Base-by-base conservation (phyloP, 2,113 vertebrate genomes). In the Agapornis roseicollis region DNA sequence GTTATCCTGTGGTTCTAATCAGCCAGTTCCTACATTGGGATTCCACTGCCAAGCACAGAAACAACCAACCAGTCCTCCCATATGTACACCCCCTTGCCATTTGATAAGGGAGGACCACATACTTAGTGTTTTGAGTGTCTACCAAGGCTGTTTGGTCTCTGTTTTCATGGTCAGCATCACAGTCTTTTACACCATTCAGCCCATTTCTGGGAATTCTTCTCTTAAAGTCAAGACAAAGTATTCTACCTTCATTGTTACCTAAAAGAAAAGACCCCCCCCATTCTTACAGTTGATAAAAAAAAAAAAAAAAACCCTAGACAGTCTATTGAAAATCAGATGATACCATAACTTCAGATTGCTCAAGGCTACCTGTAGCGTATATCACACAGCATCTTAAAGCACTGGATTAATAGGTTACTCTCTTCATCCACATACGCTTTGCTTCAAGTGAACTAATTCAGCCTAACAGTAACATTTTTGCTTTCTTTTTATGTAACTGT, bases 61-160 rank as follows among this genome's bases (percentile, higher is more conserved):
- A 46, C 7, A 22, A 29, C 7, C 33, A 20, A 6, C 13, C 22
- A 37, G 33, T 4, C 8, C 23, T 16, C 16, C 33, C 25, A 2
- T 2, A 18, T 9, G 61, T 3, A 5, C 18, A 4, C 4, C 14
- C 22, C 29, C n/a, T 5, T 5, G 9, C 6, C 29, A 3, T 6
- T 31, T 65, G 37, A 2, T 6, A 68, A 23, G 0, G 8, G 10
- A 44, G 13, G 17, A 19, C 31, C 35, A 13, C 33, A 29, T 17
- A 20, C 13, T 8, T 27, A 1, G 7, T n/a, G 39, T 60, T 44
- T 27, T 29, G 25, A 15, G 7, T 11, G 7, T 10, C 80, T 72
- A 7, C 25, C 52, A 35, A 28, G 46, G 28, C 20, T 66, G 33
- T 47, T 33, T 33, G 6, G 20, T 56, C 46, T 17, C 2, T 20